Evolutionary conservation across 2,113 vertebrate species (phyloP).

Genomic region (Oncorhynchus gorbuscha): DNA sequence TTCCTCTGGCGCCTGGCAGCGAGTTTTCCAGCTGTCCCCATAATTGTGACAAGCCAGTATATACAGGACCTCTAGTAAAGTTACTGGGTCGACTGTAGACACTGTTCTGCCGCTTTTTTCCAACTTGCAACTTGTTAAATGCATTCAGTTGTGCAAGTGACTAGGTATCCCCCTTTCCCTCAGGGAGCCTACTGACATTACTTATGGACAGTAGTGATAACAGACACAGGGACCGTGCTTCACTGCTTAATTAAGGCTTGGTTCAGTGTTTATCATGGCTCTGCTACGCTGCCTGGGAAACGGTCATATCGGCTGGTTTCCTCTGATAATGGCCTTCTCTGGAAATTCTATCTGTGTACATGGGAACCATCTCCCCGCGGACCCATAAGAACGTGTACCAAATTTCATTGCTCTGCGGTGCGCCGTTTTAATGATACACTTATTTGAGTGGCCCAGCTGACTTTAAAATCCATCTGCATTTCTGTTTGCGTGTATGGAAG

Average conservation of each 20-base stretch:
- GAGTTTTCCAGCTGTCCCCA: conserved; percentile 35
- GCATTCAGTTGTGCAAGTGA: too few species aligned
- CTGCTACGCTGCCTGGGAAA: conserved; percentile 38
- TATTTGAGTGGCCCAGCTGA: conserved; percentile 52
- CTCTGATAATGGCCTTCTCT: conserved; percentile 54
- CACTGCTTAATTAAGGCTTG: conserved; percentile 22
- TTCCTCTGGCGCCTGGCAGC: conserved; percentile 13
- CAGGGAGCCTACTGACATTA: conserved; percentile 1
- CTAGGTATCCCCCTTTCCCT: too few species aligned
- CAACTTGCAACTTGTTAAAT: conserved; percentile 14
- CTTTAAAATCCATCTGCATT: conserved; percentile 70
- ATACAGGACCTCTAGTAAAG: conserved; percentile 43
- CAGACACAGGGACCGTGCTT: conserved; percentile 4
- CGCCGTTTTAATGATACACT: conserved; percentile 49
- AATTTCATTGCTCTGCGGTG: conserved; percentile 69
- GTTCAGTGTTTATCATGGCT: conserved; percentile 38
- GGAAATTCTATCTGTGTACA: conserved; percentile 65
- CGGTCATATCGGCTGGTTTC: conserved; percentile 26
- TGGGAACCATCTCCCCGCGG: conserved; percentile 49
- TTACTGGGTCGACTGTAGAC: conserved; percentile 20
- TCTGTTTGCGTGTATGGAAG: conserved; percentile 54
- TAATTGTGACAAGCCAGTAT: conserved; percentile 44
- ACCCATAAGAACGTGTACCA: conserved; percentile 52
- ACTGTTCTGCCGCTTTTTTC: conserved; percentile 17
- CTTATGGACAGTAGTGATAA: conserved; percentile 16